phyloP scores from a whole-genome alignment of 2,113 vertebrate species.

The Nothoprocta perdicaria region DNA sequence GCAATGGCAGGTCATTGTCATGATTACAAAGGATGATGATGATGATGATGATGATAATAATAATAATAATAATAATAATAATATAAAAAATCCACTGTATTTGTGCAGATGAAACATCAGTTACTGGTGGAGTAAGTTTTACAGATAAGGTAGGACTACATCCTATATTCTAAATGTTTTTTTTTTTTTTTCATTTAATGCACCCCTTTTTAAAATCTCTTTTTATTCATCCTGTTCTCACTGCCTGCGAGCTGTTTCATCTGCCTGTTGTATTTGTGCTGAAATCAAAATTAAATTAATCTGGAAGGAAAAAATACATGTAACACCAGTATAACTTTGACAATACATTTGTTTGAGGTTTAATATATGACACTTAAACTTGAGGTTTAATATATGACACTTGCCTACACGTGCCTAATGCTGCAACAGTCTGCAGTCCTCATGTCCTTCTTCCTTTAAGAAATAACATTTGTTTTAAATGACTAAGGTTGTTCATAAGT shows the following conservation, averaged over 20 bases:
- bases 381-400: neutral
- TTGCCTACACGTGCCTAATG: accelerated
- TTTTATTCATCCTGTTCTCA: neutral
- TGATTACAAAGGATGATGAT: neutral
- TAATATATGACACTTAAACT: neutral
- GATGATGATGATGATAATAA: no score
- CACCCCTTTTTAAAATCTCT: neutral
- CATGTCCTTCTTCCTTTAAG: neutral
- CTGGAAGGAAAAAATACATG: neutral
- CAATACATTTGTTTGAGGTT: neutral
- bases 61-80: no score
- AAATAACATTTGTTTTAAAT: conserved; percentile 27
- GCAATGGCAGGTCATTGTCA: neutral
- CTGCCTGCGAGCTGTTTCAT: neutral
- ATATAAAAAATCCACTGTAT: accelerated
- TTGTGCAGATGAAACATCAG: neutral
- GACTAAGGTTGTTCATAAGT: neutral
- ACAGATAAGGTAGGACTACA: neutral
- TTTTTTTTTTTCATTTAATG: neutral
- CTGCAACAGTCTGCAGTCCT: neutral
- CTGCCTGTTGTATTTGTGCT: neutral
- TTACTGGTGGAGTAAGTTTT: neutral
- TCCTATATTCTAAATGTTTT: neutral
- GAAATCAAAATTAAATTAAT: neutral
- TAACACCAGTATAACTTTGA: neutral